phyloP scores from a whole-genome alignment of 2,113 vertebrate genomes.

The Oostethus manadensis region DNA sequence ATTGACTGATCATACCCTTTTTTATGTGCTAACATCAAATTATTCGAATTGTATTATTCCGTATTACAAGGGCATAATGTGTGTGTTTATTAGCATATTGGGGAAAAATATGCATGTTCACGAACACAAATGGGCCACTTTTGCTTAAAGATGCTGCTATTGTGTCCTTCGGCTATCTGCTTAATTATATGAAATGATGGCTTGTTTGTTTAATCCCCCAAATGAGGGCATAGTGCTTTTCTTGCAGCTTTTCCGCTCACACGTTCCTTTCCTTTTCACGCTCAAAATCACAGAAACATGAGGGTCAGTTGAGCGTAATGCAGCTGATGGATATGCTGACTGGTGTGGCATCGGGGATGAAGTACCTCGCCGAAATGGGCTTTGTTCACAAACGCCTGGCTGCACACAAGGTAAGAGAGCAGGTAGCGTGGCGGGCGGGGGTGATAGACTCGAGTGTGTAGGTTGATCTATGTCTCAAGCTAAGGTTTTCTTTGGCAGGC shows the following conservation, averaged over 20 bases:
- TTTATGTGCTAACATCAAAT: background rate
- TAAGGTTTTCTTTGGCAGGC: conserved; percentile 2
- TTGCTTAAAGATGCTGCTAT: conserved; percentile 31
- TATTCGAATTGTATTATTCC: conserved; percentile 6
- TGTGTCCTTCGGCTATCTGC: conserved; percentile 33
- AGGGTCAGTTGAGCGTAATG: conserved; percentile 81
- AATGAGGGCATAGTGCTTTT: conserved; percentile 37
- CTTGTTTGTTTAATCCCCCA: conserved; percentile 46
- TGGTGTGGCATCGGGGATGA: conserved; percentile 90
- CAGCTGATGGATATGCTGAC: conserved; percentile 86
- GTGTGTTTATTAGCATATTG: conserved; percentile 28
- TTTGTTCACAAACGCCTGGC: conserved; percentile 89
- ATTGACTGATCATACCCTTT: too few relatives aligned
- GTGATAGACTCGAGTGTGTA: conserved; percentile 4
- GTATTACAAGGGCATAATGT: conserved; percentile 16
- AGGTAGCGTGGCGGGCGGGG: conserved; percentile 18
- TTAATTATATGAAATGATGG: conserved; percentile 50
- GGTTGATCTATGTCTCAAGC: conserved; percentile 16
- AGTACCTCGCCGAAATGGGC: conserved; percentile 94
- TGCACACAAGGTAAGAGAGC: conserved; percentile 76
- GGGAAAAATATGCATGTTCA: conserved; percentile 43
- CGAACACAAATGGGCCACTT: conserved; percentile 38
- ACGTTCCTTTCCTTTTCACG: background rate
- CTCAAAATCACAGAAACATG: conserved; percentile 75
- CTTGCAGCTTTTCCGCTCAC: background rate